These are phyloP conservation scores for Hirtodrosophila duncani DNA, from an alignment of 2,888 invertebrate genomes.

Conservation along the genomic window DNA sequence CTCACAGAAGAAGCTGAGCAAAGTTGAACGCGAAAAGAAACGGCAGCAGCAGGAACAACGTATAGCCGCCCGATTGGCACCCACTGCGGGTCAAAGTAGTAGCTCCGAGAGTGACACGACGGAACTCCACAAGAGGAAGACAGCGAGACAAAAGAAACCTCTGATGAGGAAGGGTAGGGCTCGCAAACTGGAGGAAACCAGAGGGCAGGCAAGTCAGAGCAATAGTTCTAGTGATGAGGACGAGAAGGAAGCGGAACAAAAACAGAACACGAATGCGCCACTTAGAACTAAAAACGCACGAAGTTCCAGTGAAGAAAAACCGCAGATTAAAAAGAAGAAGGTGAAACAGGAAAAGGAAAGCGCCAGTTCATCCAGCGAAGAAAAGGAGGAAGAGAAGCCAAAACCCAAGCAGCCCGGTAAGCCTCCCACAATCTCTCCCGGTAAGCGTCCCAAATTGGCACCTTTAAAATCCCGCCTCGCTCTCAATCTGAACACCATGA, in stretches of 20 bases:
- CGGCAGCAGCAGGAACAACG: slow-evolving; percentile 72
- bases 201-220: slow-evolving; percentile 9
- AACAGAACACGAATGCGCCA: background rate
- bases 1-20: slow-evolving; percentile 68
- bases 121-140: slow-evolving; percentile 67
- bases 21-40: slow-evolving; percentile 76
- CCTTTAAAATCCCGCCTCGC: slow-evolving; percentile 35
- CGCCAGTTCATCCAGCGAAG: too few species aligned
- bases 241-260: slow-evolving; percentile 7
- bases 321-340: slow-evolving; percentile 2
- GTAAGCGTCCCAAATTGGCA: too few species aligned
- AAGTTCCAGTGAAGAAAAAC: too few species aligned
- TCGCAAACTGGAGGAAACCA: slow-evolving; percentile 29
- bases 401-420: slow-evolving; percentile 1
- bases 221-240: slow-evolving; percentile 21
- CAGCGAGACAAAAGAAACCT: slow-evolving; percentile 71
- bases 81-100: slow-evolving; percentile 76
- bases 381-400: slow-evolving; percentile 1
- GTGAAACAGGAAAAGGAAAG: slow-evolving; percentile 9
- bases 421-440: too few species aligned
- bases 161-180: slow-evolving; percentile 55
- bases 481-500: slow-evolving; percentile 76
- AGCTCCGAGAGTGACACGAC: slow-evolving; percentile 80
- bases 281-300: too few species aligned
- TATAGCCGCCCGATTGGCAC: slow-evolving; percentile 72